These are phyloP conservation scores for Australoheros scitulus DNA, from an alignment of 2,113 vertebrate genomes.

Conservation along the genomic window DNA sequence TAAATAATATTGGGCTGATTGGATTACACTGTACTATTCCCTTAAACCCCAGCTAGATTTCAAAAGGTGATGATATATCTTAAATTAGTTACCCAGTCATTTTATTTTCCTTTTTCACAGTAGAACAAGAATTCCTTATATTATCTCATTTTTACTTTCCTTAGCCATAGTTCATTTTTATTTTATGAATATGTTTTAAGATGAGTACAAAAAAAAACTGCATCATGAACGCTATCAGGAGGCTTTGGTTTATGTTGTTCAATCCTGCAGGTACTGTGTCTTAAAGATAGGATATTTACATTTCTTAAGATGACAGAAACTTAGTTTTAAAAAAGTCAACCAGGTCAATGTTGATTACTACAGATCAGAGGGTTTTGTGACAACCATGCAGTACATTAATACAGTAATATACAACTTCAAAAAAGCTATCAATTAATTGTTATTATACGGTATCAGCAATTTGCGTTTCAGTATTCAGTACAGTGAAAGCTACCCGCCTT, in stretches of 20 bases:
- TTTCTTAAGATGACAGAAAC: too few species aligned
- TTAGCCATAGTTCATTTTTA: not conserved
- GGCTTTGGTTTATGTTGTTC: too few species aligned
- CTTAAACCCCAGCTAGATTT: slow-evolving; percentile 1
- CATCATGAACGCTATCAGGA: not conserved
- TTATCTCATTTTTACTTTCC: not conserved
- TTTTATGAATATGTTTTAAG: not conserved
- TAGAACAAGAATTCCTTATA: not conserved
- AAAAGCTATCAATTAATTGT: too few species aligned
- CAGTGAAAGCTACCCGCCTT: not conserved
- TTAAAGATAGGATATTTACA: too few species aligned
- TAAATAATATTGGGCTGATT: not conserved
- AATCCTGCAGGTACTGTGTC: too few species aligned
- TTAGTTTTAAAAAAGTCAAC: too few species aligned
- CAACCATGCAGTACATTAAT: too few species aligned
- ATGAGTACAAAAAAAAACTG: not conserved
- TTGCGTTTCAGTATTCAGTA: not conserved
- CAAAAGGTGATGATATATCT: not conserved
- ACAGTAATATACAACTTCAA: too few species aligned
- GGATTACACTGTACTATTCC: not conserved
- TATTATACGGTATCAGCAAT: too few species aligned
- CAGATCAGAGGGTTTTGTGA: too few species aligned
- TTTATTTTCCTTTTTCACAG: not conserved
- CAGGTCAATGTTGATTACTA: too few species aligned
- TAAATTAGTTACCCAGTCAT: not conserved